These are phyloP conservation scores for Gnathonemus echidnorhynchus DNA, from an alignment of 2,113 vertebrate genomes.

Conservation along the genomic window DNA sequence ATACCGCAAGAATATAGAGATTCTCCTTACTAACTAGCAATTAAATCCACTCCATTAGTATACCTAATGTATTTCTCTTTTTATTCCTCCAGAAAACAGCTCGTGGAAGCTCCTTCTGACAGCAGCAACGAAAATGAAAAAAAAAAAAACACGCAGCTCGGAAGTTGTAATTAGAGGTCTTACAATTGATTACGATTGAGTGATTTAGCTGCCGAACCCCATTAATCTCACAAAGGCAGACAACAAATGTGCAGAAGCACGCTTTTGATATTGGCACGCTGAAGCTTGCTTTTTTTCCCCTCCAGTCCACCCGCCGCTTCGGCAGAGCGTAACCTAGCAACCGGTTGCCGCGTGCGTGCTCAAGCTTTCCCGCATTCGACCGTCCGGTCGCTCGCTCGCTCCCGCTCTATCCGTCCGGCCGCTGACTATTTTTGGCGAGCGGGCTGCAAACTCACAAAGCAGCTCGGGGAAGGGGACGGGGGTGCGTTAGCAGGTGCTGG, in stretches of 20 bases:
- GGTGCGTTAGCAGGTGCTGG: neutral
- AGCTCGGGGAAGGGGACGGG: neutral
- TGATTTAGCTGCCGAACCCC: neutral
- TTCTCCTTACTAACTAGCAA: neutral
- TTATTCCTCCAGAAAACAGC: neutral
- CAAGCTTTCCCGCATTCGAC: neutral
- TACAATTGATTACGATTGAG: neutral
- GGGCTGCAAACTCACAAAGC: neutral
- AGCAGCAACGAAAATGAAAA: neutral
- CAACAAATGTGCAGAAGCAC: neutral
- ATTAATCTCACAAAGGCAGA: neutral
- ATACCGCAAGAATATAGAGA: neutral
- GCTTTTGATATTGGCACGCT: neutral
- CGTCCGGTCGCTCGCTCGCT: neutral
- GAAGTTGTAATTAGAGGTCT: neutral
- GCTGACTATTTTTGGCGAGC: neutral
- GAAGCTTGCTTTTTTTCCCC: neutral
- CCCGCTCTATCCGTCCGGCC: neutral
- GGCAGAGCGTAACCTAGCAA: conserved; percentile 6
- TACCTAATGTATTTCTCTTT: neutral
- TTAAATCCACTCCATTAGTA: conserved; percentile 2
- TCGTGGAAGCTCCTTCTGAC: neutral
- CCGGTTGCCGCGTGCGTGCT: neutral
- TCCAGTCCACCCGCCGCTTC: neutral
- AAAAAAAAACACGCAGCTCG: neutral